Base-by-base conservation (phyloP, 2,113 vertebrate species). In the Limanda limanda region DNA sequence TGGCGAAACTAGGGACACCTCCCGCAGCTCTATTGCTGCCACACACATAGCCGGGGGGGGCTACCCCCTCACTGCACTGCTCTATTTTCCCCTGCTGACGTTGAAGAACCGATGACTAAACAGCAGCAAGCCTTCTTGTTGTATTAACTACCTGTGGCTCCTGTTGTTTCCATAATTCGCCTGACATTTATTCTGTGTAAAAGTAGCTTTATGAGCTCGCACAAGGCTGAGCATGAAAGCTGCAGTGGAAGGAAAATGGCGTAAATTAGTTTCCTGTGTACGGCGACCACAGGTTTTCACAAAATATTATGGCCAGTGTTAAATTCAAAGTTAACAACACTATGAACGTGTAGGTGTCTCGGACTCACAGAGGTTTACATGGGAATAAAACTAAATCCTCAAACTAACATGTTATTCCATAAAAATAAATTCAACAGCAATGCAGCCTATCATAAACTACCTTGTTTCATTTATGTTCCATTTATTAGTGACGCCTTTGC, bases 81-180 rank as follows among this genome's bases (percentile, higher is more conserved):
- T 48, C 40, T 47, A 31, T 71, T 59, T 67, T 55, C 68, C 76
- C 79, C 77, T 20, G 74, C 80, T 78, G 80, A 83, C 82, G 76
- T 75, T 79, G 78, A 84, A 80, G 63, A 88, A 90, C 23, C 84
- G 82, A 86, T 83, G 82, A 88, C 81, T 85, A 73, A 70, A 90
- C 78, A 74, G 74, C 45, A 79, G 65, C 23, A 35, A 60, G 59
- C 79, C 69, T 65, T 79, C 73, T 76, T 25, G 75, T 79, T 76
- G 83, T 88, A 81, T 85, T 87, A 87, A 86, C 71, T 85, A 75
- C 84, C 83, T 78, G 68, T 54, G 59, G 79, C 76, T 77, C 82
- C 71, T 31, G 79, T 86, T 88, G 71, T 89, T 91, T 86, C 74
- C 74, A 81, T 87, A 79, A 82, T 86, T 84, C 87, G 74, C 78